Evolutionary conservation across 2,113 vertebrate genomes (phyloP), one percentile per base, ranked within the genome.

Genomic region (Melanerpes aurifrons): DNA sequence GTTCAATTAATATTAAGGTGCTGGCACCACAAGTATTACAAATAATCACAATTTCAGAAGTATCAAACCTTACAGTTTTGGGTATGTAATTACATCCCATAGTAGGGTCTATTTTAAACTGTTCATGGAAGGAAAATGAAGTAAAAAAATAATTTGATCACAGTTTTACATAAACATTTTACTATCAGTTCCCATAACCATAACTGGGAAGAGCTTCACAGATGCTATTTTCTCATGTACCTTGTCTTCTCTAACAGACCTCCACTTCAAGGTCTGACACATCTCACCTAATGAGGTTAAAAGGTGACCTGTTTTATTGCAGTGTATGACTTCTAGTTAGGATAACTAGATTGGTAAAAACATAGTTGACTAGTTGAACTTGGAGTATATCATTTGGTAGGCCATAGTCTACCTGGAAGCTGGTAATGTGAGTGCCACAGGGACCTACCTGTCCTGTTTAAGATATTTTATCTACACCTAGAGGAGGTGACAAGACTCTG

Each of bases 31-130:
- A 47, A 56, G 5, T 40, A 56, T n/a, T 68, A 62, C 13, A 7
- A 48, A 57, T 63, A 70, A 57, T 29, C 26, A 70, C 18, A 29
- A 82, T 48, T 76, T 56, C 28, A 69, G 31, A 70, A 12, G 7
- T 48, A 45, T 50, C 3, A 63, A 74, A 74, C 6, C 37, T 62
- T 32, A 3, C 12, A 45, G 6, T 72, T 87, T 25, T 26, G 5
- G 5, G 4, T 59, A 29, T 4, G 2, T 26, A 59, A 48, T 54
- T 0, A 31, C 69, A 11, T 77, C 4, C 50, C 2, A 15, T 5
- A 40, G 1, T 28, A 37, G 24, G 29, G 1, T 48, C n/a, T 48
- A 10, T 32, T 72, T 76, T 20, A 68, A 72, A 56, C 6, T 6
- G 11, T 59, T 68, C 69, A 24, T 72, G 35, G 21, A 59, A 77